Evolutionary conservation across 35 echinoderm and acorn worm genomes (phyloP), one percentile per base, ranked within the genome.

Genomic region (Anneissia japonica): DNA sequence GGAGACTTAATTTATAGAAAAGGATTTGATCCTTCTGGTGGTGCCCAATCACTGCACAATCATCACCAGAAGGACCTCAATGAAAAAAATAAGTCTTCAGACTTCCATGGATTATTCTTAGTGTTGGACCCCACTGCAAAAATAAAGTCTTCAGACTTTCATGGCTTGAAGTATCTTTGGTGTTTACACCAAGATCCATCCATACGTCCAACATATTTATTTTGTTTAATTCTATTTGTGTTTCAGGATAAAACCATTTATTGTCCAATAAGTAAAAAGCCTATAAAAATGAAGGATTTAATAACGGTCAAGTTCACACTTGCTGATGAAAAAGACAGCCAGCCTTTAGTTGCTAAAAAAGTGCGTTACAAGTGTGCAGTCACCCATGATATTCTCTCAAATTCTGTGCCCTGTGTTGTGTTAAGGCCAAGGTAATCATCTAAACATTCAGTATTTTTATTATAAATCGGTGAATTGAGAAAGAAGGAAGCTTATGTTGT

Each of bases 391-490:
- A 86, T 91, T 9, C 81, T 99, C 0, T 94, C 96, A 30, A 94
- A 99, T 80, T 94, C 92, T 4, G 91, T 87, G 7, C 90, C 89
- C 1, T 91, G 89, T 86, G 96, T 92, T 41, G 89, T 94, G 0
- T 80, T 99, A 3, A 94, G 81, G 81, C 82, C 96, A 89, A 99
- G 96, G 96, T 99, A 97, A n/a, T n/a, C n/a, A n/a, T n/a, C n/a
- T n/a, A n/a, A n/a, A n/a, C n/a, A n/a, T n/a, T n/a, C n/a, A n/a
- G n/a, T n/a, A n/a, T n/a, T n/a, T n/a, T n/a, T 19, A 37, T 55
- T 9, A 32, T 30, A 13, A 40, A 37, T 32, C 17, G 32, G 12
- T 12, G 12, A 13, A 78, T 32, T 78, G 31, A 19, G 32, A 78
- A 78, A 19, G 13, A 19, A 13, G 12, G 76, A 12, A 78, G 32